Conservation (phyloP, 2,888 invertebrate species). For the Lycaena phlaeas region DNA sequence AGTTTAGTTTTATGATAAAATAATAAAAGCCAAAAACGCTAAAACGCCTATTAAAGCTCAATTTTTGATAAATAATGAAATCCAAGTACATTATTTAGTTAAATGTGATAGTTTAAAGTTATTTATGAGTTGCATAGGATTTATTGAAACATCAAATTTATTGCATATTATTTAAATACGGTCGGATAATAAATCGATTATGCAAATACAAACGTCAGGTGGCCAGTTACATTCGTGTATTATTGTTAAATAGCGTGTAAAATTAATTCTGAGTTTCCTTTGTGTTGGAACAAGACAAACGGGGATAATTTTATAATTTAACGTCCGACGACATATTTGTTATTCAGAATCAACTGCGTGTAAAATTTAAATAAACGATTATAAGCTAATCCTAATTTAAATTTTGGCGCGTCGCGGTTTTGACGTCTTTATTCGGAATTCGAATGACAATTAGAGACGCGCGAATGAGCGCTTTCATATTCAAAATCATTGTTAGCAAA, state of each 20-base stretch:
- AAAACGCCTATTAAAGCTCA: no score
- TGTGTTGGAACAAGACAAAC: conserved; percentile 48
- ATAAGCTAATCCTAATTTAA: conserved; percentile 44
- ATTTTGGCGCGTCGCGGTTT: conserved; percentile 55
- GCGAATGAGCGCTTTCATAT: conserved; percentile 46
- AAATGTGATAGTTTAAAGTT: no score
- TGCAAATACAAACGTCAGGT: conserved; percentile 56
- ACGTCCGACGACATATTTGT: conserved; percentile 36
- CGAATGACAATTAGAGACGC: conserved; percentile 49
- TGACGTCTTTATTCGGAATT: conserved; percentile 62
- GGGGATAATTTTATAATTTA: conserved; percentile 50
- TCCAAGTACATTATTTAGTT: no score
- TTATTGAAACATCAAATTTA: conserved; percentile 8
- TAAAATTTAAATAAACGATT: conserved; percentile 66
- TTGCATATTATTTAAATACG: not conserved
- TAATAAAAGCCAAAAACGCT: no score
- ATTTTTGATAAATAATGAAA: no score
- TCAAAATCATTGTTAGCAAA: conserved; percentile 34
- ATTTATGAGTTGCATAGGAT: conserved; percentile 4
- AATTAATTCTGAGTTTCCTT: conserved; percentile 35
- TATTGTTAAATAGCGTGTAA: conserved; percentile 67
- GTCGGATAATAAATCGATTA: conserved; percentile 41
- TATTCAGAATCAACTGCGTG: conserved; percentile 66
- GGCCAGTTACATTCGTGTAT: conserved; percentile 49
- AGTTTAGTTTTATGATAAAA: no score